Evolutionary conservation across 2,113 vertebrate species (phyloP).

Genomic region (Prunella himalayana): DNA sequence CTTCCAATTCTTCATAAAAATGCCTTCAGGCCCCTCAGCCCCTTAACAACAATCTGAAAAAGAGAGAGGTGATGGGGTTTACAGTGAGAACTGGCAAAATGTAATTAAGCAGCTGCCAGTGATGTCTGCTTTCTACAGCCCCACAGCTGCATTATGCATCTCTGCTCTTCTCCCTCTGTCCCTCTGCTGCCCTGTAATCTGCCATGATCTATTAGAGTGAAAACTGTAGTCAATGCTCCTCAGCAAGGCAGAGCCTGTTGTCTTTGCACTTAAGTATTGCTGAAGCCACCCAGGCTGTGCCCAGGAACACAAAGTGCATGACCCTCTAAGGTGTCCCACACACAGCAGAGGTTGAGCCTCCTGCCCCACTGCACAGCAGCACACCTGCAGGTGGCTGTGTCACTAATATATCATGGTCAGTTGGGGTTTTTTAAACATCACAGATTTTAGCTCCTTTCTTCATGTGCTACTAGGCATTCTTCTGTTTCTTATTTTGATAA

Average conservation of each 20-base stretch:
- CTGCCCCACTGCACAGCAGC: background rate
- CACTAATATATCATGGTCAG: background rate
- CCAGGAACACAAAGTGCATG: fast-evolving
- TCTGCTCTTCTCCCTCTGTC: background rate
- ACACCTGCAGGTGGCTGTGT: background rate
- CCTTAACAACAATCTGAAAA: background rate
- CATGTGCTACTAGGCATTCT: background rate
- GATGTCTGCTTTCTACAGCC: background rate
- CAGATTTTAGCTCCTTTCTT: background rate
- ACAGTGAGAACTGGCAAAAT: background rate
- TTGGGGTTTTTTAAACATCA: background rate
- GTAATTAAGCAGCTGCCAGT: background rate
- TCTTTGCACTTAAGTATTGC: background rate
- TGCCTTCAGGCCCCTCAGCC: background rate
- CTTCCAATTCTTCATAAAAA: background rate
- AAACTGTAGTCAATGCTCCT: background rate
- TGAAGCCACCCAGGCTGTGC: background rate
- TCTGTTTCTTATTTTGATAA: background rate
- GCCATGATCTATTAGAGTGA: background rate
- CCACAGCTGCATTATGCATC: background rate
- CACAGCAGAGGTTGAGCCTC: fast-evolving
- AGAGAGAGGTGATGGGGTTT: background rate
- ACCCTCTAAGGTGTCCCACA: background rate
- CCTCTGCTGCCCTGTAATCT: background rate
- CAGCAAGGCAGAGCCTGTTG: background rate